Percentiles rank a stretch among this genome's conserved stretches.
phyloP scores from a whole-genome alignment of 2,113 vertebrate species.

The Sula dactylatra region DNA sequence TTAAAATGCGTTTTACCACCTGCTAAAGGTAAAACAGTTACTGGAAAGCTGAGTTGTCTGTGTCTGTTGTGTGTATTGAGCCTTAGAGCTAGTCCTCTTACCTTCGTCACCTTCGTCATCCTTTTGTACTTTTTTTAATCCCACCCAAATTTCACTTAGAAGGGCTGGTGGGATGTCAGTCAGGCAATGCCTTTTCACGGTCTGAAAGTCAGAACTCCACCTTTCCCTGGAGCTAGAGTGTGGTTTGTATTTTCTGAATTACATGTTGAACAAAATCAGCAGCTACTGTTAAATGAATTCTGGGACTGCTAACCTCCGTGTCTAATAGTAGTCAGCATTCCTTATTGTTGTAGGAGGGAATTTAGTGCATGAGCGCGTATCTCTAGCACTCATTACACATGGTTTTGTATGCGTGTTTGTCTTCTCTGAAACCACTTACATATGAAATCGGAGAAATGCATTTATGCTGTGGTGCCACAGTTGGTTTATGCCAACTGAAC shows the following conservation, averaged over 20 bases:
- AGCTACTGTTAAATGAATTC: neutral
- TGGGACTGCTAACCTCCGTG: neutral
- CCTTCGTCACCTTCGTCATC: too few species aligned
- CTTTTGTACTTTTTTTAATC: neutral
- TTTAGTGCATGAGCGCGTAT: neutral
- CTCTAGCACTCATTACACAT: neutral
- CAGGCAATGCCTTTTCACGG: neutral
- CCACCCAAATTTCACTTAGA: neutral
- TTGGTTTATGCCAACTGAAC: neutral
- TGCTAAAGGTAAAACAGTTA: neutral
- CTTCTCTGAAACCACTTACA: neutral
- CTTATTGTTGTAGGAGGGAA: neutral
- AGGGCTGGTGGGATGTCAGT: neutral
- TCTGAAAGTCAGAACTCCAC: neutral
- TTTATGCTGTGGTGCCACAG: neutral
- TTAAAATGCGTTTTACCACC: neutral
- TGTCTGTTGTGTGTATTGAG: neutral
- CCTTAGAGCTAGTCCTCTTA: neutral
- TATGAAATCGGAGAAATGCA: neutral
- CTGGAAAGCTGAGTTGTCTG: neutral
- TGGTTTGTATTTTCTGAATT: neutral
- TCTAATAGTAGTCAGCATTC: neutral
- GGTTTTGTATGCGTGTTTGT: neutral
- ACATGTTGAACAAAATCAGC: fast-evolving
- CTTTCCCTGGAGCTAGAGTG: neutral